Evolutionary conservation across 2,113 vertebrate species (phyloP), one percentile per base, ranked within the genome.

Genomic region (Platycercus adscitus): DNA sequence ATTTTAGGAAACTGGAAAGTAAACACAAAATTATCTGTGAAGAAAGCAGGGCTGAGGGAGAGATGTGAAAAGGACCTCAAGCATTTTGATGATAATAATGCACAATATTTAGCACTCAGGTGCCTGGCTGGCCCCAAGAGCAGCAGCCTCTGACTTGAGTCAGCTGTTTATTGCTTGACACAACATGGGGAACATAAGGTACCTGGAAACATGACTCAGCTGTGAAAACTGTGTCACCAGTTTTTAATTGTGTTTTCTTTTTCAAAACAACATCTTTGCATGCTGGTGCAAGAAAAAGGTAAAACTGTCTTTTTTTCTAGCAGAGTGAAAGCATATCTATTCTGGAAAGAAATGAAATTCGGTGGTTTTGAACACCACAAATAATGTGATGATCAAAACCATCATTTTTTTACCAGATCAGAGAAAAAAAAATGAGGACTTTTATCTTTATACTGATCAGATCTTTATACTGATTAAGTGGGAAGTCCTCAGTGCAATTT

Each of bases 211-310:
- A 4, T 93, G 92, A 93, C 58, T 90, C 71, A 90, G 71, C 53
- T 88, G 71, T 81, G 91, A 93, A 80, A 44, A 70, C 6, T 33
- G 68, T 66, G 55, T 83, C 88, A 94, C 73, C 83, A 78, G 72
- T 39, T 95, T 86, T 93, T 83, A 95, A 93, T 90, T 81, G 86
- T 50, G 69, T 86, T 93, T 88, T 33, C 63, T 46, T 94, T 90
- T 86, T 55, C 80, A 70, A 94, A 83, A 86, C 56, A 88, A 83
- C 39, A 31, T 69, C 61, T 93, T 90, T 71, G 55, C 55, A 31
- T 58, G 64, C 29, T 84, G 46, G n/a, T 75, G 20, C 46, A 86
- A 73, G 18, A n/a, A 77, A 80, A 82, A 85, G 35, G 65, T 82
- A 93, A 93, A 86, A 17, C n/a, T 73, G 18, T 37, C 29, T 19